Evolutionary conservation across 2,888 invertebrate species (phyloP).

Genomic region (Lottia gigantea): DNA sequence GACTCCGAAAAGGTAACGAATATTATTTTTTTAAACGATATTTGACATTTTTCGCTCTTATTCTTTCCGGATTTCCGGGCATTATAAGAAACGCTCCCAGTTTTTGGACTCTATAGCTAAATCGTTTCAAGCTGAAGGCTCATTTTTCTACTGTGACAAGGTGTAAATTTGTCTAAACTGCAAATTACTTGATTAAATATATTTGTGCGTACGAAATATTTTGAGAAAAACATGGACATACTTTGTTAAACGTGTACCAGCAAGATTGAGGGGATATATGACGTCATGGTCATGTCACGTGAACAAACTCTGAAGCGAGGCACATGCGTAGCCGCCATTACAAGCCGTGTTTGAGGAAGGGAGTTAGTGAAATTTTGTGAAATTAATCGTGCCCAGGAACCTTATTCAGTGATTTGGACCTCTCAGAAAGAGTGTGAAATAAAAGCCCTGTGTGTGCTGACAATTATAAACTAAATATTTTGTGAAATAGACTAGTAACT

Average conservation of each 20-base stretch:
- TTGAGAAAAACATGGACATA: background rate
- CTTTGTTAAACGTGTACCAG: background rate
- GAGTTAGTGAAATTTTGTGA: constrained; percentile 35
- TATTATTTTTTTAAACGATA: too few relatives aligned
- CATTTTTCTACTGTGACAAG: too few relatives aligned
- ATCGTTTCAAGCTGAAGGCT: too few relatives aligned
- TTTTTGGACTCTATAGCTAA: too few relatives aligned
- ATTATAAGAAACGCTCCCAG: too few relatives aligned
- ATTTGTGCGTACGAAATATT: too few relatives aligned
- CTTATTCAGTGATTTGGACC: constrained; percentile 19
- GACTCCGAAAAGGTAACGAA: too few relatives aligned
- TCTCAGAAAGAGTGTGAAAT: constrained; percentile 13
- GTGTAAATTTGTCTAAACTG: too few relatives aligned
- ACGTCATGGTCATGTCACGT: constrained; percentile 55
- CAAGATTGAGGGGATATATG: constrained; percentile 21
- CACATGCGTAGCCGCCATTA: constrained; percentile 63
- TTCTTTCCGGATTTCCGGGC: too few relatives aligned
- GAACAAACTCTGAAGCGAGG: constrained; percentile 60
- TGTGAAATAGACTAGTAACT: constrained; percentile 36
- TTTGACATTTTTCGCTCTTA: too few relatives aligned
- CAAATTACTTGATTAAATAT: too few relatives aligned
- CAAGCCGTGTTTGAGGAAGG: constrained; percentile 55
- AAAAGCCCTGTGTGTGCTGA: constrained; percentile 29
- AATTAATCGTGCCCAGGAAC: constrained; percentile 32
- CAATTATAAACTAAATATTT: constrained; percentile 36